Evolutionary conservation across 2,797 vertebrate genomes (phyloP).

Genomic region (Hafferia zeledoni): DNA sequence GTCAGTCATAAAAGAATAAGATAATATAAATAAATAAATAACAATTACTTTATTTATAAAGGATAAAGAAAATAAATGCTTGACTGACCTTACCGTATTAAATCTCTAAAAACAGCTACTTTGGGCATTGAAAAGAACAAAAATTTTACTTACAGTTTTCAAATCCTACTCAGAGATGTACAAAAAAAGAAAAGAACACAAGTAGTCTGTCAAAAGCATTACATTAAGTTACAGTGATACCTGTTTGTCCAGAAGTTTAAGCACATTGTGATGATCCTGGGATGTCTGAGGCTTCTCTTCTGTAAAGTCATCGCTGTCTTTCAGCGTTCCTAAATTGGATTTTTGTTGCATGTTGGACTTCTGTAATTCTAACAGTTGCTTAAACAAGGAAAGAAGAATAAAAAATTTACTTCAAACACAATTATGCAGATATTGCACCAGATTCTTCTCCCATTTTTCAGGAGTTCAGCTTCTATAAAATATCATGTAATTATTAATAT

Average conservation of each 20-base stretch:
- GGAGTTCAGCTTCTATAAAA: not conserved
- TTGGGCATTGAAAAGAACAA: not conserved
- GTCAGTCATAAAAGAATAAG: not conserved
- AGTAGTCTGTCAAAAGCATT: not conserved
- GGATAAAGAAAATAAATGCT: not conserved
- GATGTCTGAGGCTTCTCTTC: constrained; percentile 72
- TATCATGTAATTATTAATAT: not conserved
- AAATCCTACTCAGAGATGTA: not conserved
- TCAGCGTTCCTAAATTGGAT: constrained; percentile 77
- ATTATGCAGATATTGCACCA: not conserved
- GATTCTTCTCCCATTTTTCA: not conserved
- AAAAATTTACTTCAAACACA: not conserved
- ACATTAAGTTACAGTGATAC: constrained; percentile 67
- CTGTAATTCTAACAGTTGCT: constrained; percentile 80
- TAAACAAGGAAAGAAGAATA: not conserved
- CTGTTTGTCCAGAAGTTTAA: constrained; percentile 86
- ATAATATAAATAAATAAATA: not conserved
- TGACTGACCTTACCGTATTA: not conserved
- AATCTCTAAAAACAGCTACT: not conserved
- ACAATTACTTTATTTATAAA: not conserved
- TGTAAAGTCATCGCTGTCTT: constrained; percentile 76
- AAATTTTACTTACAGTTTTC: not conserved
- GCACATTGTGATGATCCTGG: constrained; percentile 80
- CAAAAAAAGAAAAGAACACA: not conserved
- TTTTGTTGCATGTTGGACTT: constrained; percentile 73